Evolutionary conservation across 1,140 invertebrate species (phyloP).

Genomic region (Bombus confusus): DNA sequence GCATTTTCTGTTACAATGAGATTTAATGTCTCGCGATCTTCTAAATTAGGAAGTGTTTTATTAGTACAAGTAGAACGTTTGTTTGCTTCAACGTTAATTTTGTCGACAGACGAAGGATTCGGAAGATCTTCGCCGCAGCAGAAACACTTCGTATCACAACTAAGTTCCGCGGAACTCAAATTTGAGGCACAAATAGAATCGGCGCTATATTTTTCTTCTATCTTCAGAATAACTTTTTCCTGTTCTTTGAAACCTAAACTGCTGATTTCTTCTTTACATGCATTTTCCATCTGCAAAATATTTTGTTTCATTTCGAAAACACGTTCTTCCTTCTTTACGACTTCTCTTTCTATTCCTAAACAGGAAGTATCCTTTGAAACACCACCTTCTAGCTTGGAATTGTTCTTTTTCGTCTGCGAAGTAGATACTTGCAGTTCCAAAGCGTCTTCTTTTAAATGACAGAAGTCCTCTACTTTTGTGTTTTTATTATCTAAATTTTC

Average conservation of each 20-base stretch:
- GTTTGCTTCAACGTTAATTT: not conserved
- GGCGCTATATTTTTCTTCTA: not conserved
- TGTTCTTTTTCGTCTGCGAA: not conserved
- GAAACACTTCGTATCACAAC: constrained; percentile 4
- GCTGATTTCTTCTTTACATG: not conserved
- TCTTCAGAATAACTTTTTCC: not conserved
- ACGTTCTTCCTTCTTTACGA: not conserved
- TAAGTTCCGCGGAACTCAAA: not conserved
- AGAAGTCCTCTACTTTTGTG: not conserved
- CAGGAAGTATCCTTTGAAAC: not conserved
- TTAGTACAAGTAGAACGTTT: not conserved
- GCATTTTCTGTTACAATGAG: not conserved
- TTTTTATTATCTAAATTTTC: no score
- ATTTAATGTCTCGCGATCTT: not conserved
- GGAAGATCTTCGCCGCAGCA: not conserved
- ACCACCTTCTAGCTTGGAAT: not conserved
- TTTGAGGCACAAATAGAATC: not conserved
- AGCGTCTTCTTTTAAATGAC: not conserved
- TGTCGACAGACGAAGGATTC: not conserved
- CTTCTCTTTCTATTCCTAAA: not conserved
- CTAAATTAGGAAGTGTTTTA: no score
- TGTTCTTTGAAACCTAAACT: not conserved
- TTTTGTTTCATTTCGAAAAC: not conserved
- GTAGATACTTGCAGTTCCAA: no score
- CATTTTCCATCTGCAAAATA: not conserved